Base-by-base conservation (phyloP, 1,140 invertebrate genomes). In the Planococcus citri region DNA sequence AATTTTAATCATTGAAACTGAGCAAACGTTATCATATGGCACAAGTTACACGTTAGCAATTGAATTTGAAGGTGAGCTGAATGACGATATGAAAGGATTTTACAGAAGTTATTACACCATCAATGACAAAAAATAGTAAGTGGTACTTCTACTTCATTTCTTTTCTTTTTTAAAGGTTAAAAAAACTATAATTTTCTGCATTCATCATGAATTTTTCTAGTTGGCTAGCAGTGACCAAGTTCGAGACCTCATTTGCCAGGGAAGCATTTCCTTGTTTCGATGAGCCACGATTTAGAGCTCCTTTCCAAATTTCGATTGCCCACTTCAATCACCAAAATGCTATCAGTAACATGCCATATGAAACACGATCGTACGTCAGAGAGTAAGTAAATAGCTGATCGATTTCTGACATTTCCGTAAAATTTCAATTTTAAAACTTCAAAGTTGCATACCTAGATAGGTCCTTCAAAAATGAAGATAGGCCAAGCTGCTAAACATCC, bases 211-310 rank as follows among this genome's bases (percentile, higher is more conserved):
- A n/a, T n/a, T n/a, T 72, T 70, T 38, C 27, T 64, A 75, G 83
- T 77, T 83, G 80, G 79, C 70, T 86, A 17, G 83, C 80, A 25
- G 78, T 80, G 1, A 88, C 87, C 3, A 87, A 90, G 77, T 87
- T 91, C 77, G 83, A 89, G 74, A 81, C 87, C 0, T 85, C 83
- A 1, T 81, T 85, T 75, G 88, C 89, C 14, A 78, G 88, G 64
- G 80, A 81, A 72, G 86, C 84, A 0, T 91, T 90, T 74, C 90
- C 89, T 0, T 89, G 87, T 75, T 90, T 88, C 75, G 89, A 91
- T 76, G 89, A 91, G 74, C 89, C 89, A 0, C 78, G 79, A n/a
- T 80, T 88, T 14, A 91, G 89, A 77, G 85, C 88, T 0, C 78
- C 78, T 1, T 91, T 88, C 72, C 69, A 73, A 67, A 71, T 79